Percentiles rank a stretch among this genome's conserved stretches.
These are phyloP conservation scores for Meloidogyne exigua DNA, from an alignment of 1,140 invertebrate genomes.

Conservation along the genomic window DNA sequence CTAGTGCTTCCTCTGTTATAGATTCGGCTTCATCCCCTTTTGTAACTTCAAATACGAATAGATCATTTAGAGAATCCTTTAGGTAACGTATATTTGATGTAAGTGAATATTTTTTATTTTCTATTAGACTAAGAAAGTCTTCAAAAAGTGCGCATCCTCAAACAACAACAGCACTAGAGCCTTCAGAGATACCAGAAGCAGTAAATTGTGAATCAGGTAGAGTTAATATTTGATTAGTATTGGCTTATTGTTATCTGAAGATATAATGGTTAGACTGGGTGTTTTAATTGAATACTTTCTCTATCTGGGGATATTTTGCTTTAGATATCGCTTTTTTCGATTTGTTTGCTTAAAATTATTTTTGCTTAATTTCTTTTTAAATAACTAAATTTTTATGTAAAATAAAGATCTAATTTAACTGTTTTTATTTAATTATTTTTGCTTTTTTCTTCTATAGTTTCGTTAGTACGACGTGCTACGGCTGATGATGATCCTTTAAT, in stretches of 20 bases:
- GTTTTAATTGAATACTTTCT: no score
- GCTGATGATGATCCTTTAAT: conserved; percentile 8
- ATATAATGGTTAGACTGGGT: no score
- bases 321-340: no score
- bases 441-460: not conserved
- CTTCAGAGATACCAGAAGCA: not conserved
- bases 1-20: not conserved
- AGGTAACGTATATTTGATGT: not conserved
- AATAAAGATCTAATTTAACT: no score
- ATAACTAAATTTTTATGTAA: no score
- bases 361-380: no score
- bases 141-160: not conserved
- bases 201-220: not conserved
- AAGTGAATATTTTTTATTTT: not conserved
- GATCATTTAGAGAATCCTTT: conserved; percentile 20
- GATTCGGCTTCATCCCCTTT: not conserved
- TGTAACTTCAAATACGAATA: not conserved
- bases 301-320: no score
- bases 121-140: conserved; percentile 11
- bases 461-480: conserved; percentile 13
- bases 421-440: not conserved
- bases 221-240: not conserved
- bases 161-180: not conserved
- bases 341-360: no score
- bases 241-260: not conserved